phyloP scores from a whole-genome alignment of 2,888 invertebrate genomes.

The Stenotaenia linearis region DNA sequence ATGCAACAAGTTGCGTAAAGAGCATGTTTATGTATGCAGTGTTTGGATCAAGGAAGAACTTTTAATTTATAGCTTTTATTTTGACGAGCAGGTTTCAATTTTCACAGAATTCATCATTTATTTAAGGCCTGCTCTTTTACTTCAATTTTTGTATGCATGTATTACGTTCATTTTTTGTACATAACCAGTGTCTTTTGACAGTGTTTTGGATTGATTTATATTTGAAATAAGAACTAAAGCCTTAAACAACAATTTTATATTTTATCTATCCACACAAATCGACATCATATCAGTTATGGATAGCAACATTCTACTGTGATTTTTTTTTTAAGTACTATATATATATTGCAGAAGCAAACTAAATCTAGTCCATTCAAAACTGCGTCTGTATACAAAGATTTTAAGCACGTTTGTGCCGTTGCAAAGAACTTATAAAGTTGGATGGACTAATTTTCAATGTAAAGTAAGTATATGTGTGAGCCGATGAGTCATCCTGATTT shows the following conservation, averaged over 20 bases:
- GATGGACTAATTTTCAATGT: background rate
- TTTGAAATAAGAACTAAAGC: slow-evolving; percentile 4
- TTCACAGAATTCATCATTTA: background rate
- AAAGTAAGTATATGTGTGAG: background rate
- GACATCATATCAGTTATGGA: background rate
- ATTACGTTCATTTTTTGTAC: slow-evolving; percentile 4
- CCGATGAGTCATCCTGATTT: background rate
- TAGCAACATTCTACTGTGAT: background rate
- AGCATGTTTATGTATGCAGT: background rate
- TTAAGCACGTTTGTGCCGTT: too few relatives aligned
- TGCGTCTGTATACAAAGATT: too few relatives aligned
- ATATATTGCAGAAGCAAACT: background rate
- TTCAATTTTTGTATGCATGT: background rate
- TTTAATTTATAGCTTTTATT: background rate
- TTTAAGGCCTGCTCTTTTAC: background rate
- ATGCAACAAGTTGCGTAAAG: background rate
- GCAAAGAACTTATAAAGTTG: too few relatives aligned
- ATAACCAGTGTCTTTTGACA: slow-evolving; percentile 9
- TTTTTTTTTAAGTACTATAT: too few relatives aligned
- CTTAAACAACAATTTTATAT: background rate
- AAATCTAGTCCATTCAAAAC: too few relatives aligned
- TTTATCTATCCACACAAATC: background rate
- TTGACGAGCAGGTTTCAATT: background rate
- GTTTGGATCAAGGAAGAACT: background rate
- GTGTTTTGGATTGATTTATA: slow-evolving; percentile 3